phyloP scores from a whole-genome alignment of 1,140 invertebrate species.

The Drosophila biarmipes region DNA sequence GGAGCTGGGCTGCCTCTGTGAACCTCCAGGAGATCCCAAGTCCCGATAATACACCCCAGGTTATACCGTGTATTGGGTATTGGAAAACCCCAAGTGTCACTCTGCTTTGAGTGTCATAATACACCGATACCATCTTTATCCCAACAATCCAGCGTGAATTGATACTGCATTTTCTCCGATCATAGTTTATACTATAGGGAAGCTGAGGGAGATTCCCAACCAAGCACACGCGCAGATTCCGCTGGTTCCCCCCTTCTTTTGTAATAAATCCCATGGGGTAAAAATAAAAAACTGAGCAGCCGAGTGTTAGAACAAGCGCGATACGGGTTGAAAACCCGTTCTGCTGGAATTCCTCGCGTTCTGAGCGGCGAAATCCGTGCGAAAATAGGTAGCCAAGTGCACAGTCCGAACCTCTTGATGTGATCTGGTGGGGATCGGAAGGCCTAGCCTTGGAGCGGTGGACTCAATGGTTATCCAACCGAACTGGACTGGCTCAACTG shows the following conservation, averaged over 20 bases:
- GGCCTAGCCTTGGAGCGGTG: constrained; percentile 25
- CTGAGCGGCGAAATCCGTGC: constrained; percentile 1
- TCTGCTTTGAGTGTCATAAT: background rate
- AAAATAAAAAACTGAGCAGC: constrained; percentile 7
- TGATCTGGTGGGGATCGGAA: constrained; percentile 18
- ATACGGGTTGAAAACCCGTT: constrained; percentile 5
- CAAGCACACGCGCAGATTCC: constrained; percentile 6
- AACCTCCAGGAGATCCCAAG: background rate
- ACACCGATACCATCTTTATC: background rate
- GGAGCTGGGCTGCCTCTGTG: background rate
- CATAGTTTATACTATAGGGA: background rate
- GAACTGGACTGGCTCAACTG: constrained; percentile 35
- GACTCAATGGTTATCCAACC: constrained; percentile 6
- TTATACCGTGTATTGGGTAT: background rate
- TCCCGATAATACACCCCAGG: background rate
- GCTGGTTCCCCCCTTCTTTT: constrained; percentile 12
- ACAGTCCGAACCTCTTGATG: constrained; percentile 7
- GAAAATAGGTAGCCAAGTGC: constrained; percentile 11
- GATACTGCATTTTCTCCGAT: constrained; percentile 1
- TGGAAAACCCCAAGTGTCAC: background rate
- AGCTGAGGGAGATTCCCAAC: constrained; percentile 3
- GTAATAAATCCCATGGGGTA: constrained; percentile 10
- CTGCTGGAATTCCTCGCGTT: background rate
- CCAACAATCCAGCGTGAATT: background rate
- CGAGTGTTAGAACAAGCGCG: constrained; percentile 6